These are phyloP conservation scores for Sesamia inferens DNA, from an alignment of 2,888 invertebrate species.

Conservation along the genomic window DNA sequence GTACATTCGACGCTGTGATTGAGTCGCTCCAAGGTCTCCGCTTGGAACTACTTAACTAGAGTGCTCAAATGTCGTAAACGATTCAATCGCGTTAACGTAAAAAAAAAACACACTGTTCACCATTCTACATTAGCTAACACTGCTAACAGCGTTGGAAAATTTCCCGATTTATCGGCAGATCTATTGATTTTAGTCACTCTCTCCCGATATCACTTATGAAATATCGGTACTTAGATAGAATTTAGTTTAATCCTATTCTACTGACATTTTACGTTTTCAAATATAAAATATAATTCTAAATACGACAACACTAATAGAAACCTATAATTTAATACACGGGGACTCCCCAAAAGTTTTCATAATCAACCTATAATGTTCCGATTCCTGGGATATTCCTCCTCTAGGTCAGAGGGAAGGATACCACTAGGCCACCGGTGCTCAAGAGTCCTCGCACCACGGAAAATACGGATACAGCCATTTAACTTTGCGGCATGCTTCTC, in stretches of 20 bases:
- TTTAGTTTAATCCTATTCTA: too few species aligned
- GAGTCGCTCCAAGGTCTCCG: too few species aligned
- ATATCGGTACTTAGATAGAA: too few species aligned
- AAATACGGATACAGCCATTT: background rate
- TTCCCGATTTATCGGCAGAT: background rate
- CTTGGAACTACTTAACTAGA: too few species aligned
- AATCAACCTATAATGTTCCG: too few species aligned
- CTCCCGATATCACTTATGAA: background rate
- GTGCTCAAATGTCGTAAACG: too few species aligned
- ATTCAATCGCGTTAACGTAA: too few species aligned
- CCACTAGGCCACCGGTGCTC: background rate
- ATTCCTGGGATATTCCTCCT: too few species aligned
- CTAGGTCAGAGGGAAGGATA: too few species aligned
- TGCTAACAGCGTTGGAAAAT: background rate
- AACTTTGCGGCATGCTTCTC: background rate
- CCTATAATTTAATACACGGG: background rate
- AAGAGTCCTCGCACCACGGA: background rate
- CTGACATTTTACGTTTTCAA: too few species aligned
- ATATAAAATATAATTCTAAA: background rate
- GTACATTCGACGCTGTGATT: too few species aligned
- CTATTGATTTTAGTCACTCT: background rate
- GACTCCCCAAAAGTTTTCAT: background rate
- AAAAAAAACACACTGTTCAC: background rate
- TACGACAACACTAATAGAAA: background rate
- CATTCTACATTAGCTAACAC: background rate